Evolutionary conservation across 1,140 invertebrate species (phyloP).

Genomic region (Drosophila pruinosa): DNA sequence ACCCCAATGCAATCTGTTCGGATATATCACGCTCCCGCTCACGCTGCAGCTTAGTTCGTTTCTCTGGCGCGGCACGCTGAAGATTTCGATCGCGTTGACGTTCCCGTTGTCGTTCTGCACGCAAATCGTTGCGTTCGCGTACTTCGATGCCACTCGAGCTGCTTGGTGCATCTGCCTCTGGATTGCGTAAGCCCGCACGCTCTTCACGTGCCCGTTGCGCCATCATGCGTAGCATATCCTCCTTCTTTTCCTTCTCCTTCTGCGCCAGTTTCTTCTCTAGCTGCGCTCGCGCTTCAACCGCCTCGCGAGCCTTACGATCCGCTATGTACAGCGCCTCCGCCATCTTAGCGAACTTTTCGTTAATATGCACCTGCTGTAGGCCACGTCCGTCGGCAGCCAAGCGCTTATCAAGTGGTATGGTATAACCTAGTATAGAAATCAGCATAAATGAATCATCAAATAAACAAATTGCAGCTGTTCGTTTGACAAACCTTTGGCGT

Average conservation of each 20-base stretch:
- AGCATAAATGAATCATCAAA: not conserved
- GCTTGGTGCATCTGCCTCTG: slow-evolving; percentile 83
- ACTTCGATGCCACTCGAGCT: slow-evolving; percentile 87
- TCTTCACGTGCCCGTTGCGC: slow-evolving; percentile 98
- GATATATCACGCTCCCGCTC: slow-evolving; percentile 98
- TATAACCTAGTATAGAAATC: slow-evolving; percentile 89
- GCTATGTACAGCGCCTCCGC: slow-evolving; percentile 99
- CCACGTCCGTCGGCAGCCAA: slow-evolving; percentile 98
- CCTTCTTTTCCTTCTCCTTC: slow-evolving; percentile 99
- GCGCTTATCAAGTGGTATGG: slow-evolving; percentile 98
- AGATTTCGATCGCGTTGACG: slow-evolving; percentile 96
- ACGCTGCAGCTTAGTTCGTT: slow-evolving; percentile 92
- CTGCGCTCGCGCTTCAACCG: slow-evolving; percentile 97
- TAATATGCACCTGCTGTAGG: slow-evolving; percentile 98
- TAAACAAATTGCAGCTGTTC: not conserved
- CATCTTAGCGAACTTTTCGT: slow-evolving; percentile 99
- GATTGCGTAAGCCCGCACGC: slow-evolving; percentile 88
- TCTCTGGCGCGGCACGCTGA: slow-evolving; percentile 96
- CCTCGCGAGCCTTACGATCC: slow-evolving; percentile 97
- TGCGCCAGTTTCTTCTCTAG: slow-evolving; percentile 98
- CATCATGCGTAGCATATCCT: slow-evolving; percentile 95
- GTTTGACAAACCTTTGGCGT: slow-evolving; percentile 90
- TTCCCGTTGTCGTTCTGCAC: slow-evolving; percentile 95
- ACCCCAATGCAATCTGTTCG: slow-evolving; percentile 98
- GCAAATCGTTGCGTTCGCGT: slow-evolving; percentile 94